phyloP scores from a whole-genome alignment of 2,888 invertebrate genomes.

The Andrena bicolor region DNA sequence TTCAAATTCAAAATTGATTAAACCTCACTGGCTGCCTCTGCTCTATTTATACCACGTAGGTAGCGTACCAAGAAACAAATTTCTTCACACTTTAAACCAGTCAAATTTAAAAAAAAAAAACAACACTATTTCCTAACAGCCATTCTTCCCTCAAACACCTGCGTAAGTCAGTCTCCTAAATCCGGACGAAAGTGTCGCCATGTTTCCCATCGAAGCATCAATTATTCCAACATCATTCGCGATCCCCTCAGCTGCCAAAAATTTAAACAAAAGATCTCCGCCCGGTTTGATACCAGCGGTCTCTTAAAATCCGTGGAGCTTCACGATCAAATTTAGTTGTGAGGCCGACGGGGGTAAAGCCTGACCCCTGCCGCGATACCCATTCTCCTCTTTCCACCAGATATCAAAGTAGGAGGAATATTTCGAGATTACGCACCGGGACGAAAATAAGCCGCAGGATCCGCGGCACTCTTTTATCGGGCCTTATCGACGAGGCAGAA shows the following conservation, averaged over 20 bases:
- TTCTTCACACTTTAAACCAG: background rate
- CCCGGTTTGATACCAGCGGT: background rate
- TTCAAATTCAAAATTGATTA: background rate
- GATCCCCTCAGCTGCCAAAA: background rate
- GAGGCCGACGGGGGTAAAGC: constrained; percentile 12
- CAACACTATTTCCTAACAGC: background rate
- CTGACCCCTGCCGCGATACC: constrained; percentile 35
- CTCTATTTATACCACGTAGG: background rate
- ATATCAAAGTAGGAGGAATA: constrained; percentile 62
- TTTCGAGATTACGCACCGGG: constrained; percentile 66
- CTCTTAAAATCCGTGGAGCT: constrained; percentile 3
- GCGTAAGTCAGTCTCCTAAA: background rate
- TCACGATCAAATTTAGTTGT: constrained; percentile 34
- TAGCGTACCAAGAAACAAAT: background rate
- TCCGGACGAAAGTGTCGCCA: background rate
- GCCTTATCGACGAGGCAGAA: constrained; percentile 33
- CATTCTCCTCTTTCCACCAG: constrained; percentile 22
- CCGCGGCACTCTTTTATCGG: constrained; percentile 56
- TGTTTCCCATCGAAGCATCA: background rate
- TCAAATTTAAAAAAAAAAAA: background rate
- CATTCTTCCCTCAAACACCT: background rate
- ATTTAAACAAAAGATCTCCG: background rate
- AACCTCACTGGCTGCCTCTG: background rate
- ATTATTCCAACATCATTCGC: background rate
- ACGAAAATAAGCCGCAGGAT: constrained; percentile 65